phyloP scores from a whole-genome alignment of 30 jellyfish, hydroid and myxozoan genomes.

The Turritopsis dohrnii region DNA sequence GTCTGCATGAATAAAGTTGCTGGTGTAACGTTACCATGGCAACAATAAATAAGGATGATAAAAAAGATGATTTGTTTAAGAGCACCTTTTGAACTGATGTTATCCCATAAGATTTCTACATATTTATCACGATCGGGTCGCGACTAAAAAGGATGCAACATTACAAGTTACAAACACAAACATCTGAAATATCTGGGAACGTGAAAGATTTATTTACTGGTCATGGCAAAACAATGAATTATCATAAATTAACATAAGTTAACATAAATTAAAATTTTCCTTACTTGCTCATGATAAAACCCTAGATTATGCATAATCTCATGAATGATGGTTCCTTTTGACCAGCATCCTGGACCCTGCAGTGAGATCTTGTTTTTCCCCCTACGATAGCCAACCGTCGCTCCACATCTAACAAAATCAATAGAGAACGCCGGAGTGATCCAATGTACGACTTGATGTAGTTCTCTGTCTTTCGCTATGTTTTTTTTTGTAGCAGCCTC shows the following conservation, averaged over 20 bases:
- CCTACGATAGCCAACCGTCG: constrained; percentile 9
- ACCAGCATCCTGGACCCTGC: constrained; percentile 30
- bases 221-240: too few species aligned
- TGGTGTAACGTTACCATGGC: too few species aligned
- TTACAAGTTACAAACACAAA: background rate
- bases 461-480: too few species aligned
- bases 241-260: too few species aligned
- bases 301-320: constrained; percentile 28
- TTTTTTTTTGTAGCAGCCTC: too few species aligned
- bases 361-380: background rate
- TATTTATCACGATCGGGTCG: constrained; percentile 24
- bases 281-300: constrained; percentile 19
- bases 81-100: constrained; percentile 15
- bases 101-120: constrained; percentile 7
- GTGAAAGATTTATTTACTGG: too few species aligned
- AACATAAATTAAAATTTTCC: background rate
- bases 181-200: background rate
- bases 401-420: constrained; percentile 13
- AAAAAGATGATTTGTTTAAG: background rate
- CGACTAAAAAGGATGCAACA: background rate
- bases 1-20: background rate
- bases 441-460: too few species aligned
- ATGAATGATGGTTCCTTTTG: constrained; percentile 13
- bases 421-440: too few species aligned
- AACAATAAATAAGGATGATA: background rate